Evolutionary conservation across 2,888 invertebrate species (phyloP).

Genomic region (Tetragonisca angustula): DNA sequence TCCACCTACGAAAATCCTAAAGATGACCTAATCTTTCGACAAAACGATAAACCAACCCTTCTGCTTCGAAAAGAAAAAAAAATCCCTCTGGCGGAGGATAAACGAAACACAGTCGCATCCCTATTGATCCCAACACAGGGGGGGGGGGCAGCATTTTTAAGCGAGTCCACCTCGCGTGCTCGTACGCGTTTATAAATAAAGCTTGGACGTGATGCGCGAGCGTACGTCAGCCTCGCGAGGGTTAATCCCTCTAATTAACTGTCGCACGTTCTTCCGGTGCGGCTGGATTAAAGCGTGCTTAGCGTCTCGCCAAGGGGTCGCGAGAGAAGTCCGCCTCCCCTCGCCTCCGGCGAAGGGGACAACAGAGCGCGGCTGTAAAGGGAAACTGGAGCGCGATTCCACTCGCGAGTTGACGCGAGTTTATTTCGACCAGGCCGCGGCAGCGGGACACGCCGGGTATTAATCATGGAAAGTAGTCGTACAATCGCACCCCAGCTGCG

Average conservation of each 20-base stretch:
- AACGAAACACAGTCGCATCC: not conserved
- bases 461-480: constrained; percentile 45
- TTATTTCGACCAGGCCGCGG: constrained; percentile 7
- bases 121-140: constrained; percentile 16
- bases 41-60: not conserved
- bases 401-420: constrained; percentile 2
- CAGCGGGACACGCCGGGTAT: constrained; percentile 10
- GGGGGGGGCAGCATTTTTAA: constrained; percentile 7
- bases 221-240: not conserved
- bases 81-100: constrained; percentile 2
- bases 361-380: no score
- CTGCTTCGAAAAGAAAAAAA: not conserved
- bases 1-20: not conserved
- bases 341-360: no score
- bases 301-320: constrained; percentile 9
- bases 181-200: constrained; percentile 22
- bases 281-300: constrained; percentile 4
- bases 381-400: constrained; percentile 18
- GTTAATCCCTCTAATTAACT: constrained; percentile 24
- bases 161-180: not conserved
- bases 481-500: constrained; percentile 11
- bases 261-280: constrained; percentile 1
- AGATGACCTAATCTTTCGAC: not conserved
- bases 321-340: not conserved
- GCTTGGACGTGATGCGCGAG: not conserved